Percentiles rank a stretch among this genome's conserved stretches.
phyloP scores from a whole-genome alignment of 1,140 invertebrate species.

The Xylocopa sonorina region DNA sequence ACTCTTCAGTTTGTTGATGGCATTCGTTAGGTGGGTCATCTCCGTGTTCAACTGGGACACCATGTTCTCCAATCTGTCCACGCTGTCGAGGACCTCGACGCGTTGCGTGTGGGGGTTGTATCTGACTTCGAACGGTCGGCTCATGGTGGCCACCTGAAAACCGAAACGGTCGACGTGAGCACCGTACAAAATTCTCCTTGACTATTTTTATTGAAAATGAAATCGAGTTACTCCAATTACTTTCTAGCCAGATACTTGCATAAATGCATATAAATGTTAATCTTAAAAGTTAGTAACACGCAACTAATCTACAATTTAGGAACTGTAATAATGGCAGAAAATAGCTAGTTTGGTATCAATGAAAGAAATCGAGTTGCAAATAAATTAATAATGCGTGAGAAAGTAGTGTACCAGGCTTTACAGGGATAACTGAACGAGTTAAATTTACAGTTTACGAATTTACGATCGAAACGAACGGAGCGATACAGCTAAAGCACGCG shows the following conservation, averaged over 20 bases:
- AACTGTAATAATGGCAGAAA: no score
- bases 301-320: no score
- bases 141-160: conserved; percentile 87
- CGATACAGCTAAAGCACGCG: background rate
- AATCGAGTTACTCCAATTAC: no score
- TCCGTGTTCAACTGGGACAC: conserved; percentile 92
- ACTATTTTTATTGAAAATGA: no score
- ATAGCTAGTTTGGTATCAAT: no score
- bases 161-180: background rate
- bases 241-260: no score
- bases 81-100: conserved; percentile 95
- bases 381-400: no score
- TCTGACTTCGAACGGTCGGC: conserved; percentile 95
- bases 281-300: background rate
- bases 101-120: conserved; percentile 98
- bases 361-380: no score
- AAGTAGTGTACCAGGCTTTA: no score
- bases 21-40: conserved; percentile 91
- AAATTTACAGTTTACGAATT: background rate
- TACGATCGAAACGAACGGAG: background rate
- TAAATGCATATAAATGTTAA: background rate
- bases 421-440: no score
- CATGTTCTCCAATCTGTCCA: conserved; percentile 91
- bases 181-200: no score
- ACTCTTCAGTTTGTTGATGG: conserved; percentile 89